Conservation (phyloP, 2,113 vertebrate species). For the Odocoileus virginianus region DNA sequence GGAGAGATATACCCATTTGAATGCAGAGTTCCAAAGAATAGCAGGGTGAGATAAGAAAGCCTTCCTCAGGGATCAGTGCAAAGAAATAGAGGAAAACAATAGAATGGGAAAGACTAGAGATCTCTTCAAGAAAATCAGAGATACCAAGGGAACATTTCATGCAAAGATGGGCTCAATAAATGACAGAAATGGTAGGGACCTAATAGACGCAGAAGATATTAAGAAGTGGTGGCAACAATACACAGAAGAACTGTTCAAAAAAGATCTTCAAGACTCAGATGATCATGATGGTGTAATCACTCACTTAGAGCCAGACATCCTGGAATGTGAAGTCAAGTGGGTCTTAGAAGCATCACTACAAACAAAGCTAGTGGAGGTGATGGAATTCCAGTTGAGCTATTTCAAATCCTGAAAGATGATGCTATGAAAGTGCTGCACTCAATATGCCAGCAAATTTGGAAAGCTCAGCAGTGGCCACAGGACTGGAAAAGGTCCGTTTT, state of each 20-base stretch:
- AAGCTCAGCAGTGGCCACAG: not conserved
- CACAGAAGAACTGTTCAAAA: not conserved
- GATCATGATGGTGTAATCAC: not conserved
- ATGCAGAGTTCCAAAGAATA: not conserved
- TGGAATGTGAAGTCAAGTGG: not conserved
- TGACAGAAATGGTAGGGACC: not conserved
- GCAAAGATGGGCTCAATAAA: not conserved
- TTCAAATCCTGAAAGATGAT: not conserved
- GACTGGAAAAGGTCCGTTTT: not conserved
- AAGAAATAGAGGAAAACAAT: not conserved
- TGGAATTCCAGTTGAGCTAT: not conserved
- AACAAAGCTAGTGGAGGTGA: not conserved
- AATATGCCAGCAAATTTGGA: not conserved
- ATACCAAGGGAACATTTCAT: not conserved
- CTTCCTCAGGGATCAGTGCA: not conserved
- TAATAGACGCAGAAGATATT: not conserved
- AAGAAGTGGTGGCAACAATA: fast-evolving
- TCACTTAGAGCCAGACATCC: not conserved
- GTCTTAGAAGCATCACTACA: not conserved
- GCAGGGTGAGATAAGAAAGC: not conserved
- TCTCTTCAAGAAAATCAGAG: not conserved
- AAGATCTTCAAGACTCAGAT: not conserved
- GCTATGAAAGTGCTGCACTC: not conserved
- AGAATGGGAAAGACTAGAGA: not conserved
- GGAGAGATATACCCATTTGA: not conserved